Base-by-base conservation (phyloP, 2,888 invertebrate species). In the Lycocerus yunnanus region DNA sequence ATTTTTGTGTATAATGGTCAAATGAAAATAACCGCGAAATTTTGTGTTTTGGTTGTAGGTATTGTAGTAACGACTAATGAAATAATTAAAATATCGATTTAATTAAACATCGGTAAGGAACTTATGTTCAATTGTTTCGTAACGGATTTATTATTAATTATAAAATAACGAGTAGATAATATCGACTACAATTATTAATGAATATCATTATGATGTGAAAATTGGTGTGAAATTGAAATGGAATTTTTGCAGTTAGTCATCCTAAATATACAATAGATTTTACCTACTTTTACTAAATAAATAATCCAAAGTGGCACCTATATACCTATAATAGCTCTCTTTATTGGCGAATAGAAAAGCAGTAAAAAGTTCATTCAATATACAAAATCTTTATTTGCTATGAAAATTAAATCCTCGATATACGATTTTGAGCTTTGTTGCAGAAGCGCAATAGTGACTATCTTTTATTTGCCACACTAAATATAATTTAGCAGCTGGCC, bases 401-500 rank as follows among this genome's bases (percentile, higher is more conserved):
- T 79, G 79, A 81, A 80, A 80, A 80, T 79, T 79, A 79, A 79
- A 80, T 77, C 77, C 78, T 70, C 70, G 68, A 65, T 78, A 78
- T 67, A 80, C 82, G 77, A 84, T 78, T 81, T 65, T 82, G 78
- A 73, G 65, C 84, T 82, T 80, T 83, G 74, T 79, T 69, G 68
- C 43, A 18, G 5, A 20, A 61, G 67, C 72, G 72, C 75, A 77
- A 66, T 78, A 72, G 73, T 61, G 74, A 63, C 66, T 60, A 58
- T 66, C 71, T 73, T 81, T 82, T 80, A 82, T 80, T 81, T 81
- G 80, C 78, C 76, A 81, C 79, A 82, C 82, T 83, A 83, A 83
- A 84, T 85, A 83, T 84, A 85, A 85, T 84, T 84, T 83, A 84
- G 86, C 86, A 86, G 86, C 85, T 86, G 85, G 86, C 84, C 82